Base-by-base conservation (phyloP, 2,797 vertebrate species). In the Lutjanus campechanus region DNA sequence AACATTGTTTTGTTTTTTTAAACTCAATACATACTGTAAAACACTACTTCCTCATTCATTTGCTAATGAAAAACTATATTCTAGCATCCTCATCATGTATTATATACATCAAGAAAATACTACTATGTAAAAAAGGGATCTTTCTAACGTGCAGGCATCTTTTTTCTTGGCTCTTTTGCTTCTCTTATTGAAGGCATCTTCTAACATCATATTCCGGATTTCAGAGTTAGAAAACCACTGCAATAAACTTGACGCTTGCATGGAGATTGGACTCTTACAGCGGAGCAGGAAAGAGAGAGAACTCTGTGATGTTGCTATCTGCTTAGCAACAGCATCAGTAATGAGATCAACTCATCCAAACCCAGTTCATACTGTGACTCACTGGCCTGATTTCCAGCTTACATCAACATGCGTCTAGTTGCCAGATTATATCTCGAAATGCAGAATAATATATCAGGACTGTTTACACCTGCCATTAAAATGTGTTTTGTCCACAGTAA, bases 241-340 rank as follows among this genome's bases (percentile, higher is more conserved):
- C 44, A 22, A 63, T 60, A 50, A 46, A 11, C 7, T 36, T 40
- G 2, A 58, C 36, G 51, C 54, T 47, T 60, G 25, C 53, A 55
- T 41, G 22, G 36, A 78, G 77, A 77, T 53, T 8, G 15, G 10
- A 81, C 22, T 17, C 19, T 55, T 53, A 12, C 29, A 51, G 62
- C 69, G 53, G 7, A 54, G 60, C 10, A 19, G 36, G 36, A 76
- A 64, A 44, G 51, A 43, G 43, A 17, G 63, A 74, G 66, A 79
- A 50, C 9, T 58, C 63, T 60, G 44, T 55, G 76, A 68, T 74
- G 78, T 64, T 64, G 12, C 67, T 64, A 44, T 76, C 83, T 86
- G 83, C 85, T 83, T 82, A 71, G 79, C 83, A 88, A 81, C 83
- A 85, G 85, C 78, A 72, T 80, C 61, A 72, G 67, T 65, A 80